Base-by-base conservation (phyloP, 2,113 vertebrate species). In the Pipa parva region DNA sequence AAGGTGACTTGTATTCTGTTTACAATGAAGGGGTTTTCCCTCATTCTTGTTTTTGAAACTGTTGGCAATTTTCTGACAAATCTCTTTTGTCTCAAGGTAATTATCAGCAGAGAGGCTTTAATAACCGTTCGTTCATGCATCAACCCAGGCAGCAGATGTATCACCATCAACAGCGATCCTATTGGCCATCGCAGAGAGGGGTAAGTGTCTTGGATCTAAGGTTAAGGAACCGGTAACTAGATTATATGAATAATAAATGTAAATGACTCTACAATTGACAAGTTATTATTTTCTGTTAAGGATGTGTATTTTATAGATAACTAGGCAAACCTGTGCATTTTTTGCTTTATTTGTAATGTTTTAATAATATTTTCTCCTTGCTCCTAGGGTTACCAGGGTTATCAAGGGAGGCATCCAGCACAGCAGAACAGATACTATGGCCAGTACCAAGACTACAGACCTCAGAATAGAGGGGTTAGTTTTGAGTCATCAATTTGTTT, bases 381-480 rank as follows among this genome's bases (percentile, higher is more conserved):
- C n/a, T 4, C 25, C 2, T 63, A 88, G 87, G 83, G 81, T 15
- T 83, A 85, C 39, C 83, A 79, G 58, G 83, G 83, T 36, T 80
- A 83, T 75, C 85, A 84, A 17, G 83, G 80, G 13, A 79, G 84
- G 20, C 85, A 86, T 65, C 63, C 83, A 50, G 83, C 81, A 39
- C 82, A 86, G 51, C 84, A 84, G 2, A 83, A 82, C 24, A 75
- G 83, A 12, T 82, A 85, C 74, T 89, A 90, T 1, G 75, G 80
- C 13, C 88, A 84, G 79, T 87, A 87, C 80, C 80, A 85, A 58
- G 86, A 88, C 59, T 89, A 88, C 77, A 77, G 86, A 66, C 87
- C 84, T 20, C 89, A 87, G 73, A 81, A 77, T n/a, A 83, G 81
- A 22, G 87, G 88, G 77, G 89, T 91, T 37, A 79, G 82, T 76